Evolutionary conservation across 2,113 vertebrate species (phyloP), one percentile per base, ranked within the genome.

Genomic region (Progne subis): DNA sequence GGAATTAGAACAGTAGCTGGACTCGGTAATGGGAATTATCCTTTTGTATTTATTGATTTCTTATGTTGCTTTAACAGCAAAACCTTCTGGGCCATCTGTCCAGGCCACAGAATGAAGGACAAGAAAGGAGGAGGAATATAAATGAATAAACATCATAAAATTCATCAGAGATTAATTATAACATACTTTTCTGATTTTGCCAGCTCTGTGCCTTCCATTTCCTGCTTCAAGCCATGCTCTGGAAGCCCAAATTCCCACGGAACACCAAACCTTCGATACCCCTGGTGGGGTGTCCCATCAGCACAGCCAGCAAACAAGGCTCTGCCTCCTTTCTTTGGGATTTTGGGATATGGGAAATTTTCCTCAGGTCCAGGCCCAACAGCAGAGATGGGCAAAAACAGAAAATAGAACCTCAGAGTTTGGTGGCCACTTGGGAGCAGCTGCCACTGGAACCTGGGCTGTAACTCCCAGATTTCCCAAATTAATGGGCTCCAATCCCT

Each of bases 241-340:
- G 65, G 31, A 49, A 16, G 8, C 18, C 26, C 55, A 80, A 81
- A 64, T 61, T 20, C 43, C 31, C 37, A 28, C 9, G 3, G 43
- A 57, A 63, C 13, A 49, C 9, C 47, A 53, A 16, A 5, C 57
- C 63, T n/a, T 31, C 3, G 1, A 41, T 15, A 3, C 18, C 31
- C 18, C 25, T 2, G 0, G 12, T 18, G 23, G 4, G 11, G 25
- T 44, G 34, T 55, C 12, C 29, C 2, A 0, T 21, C 43, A 49
- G n/a, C 20, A 39, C 43, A 57, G 29, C 23, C 75, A 74, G 29
- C 29, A 43, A 25, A 16, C 18, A 10, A 34, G 39, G n/a, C 21
- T n/a, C 64, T 10, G 9, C 10, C 29, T 59, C 55, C 26, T 68
- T 67, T 10, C 69, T 12, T 37, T 25, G 37, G 17, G 23, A 31